These are phyloP conservation scores for Myotis vivesi DNA, from an alignment of 2,797 vertebrate genomes.

Conservation along the genomic window DNA sequence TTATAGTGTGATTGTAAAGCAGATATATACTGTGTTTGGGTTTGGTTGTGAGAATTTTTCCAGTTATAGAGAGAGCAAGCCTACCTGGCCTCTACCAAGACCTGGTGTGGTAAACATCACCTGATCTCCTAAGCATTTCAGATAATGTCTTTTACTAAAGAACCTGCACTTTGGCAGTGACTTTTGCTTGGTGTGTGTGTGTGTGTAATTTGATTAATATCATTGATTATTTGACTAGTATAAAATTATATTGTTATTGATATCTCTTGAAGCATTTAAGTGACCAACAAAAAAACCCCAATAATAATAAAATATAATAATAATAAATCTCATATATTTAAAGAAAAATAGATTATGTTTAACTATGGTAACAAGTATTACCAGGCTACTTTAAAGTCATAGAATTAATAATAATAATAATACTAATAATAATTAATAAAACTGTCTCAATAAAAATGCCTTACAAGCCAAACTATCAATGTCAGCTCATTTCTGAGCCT, in stretches of 20 bases:
- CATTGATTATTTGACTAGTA: background rate
- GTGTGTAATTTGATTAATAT: background rate
- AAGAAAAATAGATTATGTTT: background rate
- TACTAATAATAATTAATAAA: background rate
- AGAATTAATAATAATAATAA: background rate
- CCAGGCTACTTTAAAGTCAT: background rate
- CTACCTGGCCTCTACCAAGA: background rate
- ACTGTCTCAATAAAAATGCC: constrained; percentile 3
- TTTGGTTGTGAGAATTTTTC: background rate
- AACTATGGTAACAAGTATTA: background rate
- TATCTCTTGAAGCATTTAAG: background rate
- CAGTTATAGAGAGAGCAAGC: background rate
- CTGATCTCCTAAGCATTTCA: background rate
- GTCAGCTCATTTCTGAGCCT: constrained; percentile 8
- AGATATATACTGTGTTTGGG: background rate
- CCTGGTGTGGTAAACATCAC: background rate
- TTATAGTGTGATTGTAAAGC: background rate
- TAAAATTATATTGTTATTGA: background rate
- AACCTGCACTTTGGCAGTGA: background rate
- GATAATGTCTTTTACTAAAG: background rate
- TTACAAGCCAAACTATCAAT: background rate
- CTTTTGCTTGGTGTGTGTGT: background rate
- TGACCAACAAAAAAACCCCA: background rate
- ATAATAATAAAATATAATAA: background rate
- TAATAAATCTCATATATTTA: background rate